phyloP scores from a whole-genome alignment of 2,888 invertebrate genomes.

The Resseliella maxima region DNA sequence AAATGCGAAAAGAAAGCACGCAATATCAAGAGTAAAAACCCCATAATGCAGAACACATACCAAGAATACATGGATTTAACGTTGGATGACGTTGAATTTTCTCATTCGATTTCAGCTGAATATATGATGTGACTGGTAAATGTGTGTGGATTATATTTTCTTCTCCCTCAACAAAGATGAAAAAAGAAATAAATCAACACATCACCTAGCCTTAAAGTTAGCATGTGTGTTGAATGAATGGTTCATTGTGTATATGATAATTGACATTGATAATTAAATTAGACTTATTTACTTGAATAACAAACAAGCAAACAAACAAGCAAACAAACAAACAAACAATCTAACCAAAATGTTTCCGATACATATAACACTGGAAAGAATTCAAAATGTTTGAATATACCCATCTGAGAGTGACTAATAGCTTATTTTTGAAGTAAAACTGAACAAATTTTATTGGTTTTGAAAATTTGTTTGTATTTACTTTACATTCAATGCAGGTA shows the following conservation, averaged over 20 bases:
- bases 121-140: not conserved
- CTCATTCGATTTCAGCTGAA: not conserved
- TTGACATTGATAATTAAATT: conserved; percentile 38
- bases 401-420: not conserved
- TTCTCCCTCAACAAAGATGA: not conserved
- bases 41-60: not conserved
- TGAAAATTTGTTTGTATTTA: not conserved
- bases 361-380: not conserved
- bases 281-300: conserved; percentile 17
- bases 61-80: too few relatives aligned
- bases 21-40: not conserved
- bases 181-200: too few relatives aligned
- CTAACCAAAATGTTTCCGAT: not conserved
- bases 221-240: not conserved
- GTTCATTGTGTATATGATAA: conserved; percentile 28
- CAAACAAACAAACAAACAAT: not conserved
- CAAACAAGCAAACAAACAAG: not conserved
- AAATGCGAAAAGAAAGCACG: not conserved
- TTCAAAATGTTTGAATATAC: not conserved
- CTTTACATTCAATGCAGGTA: not conserved
- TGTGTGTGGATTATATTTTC: not conserved
- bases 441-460: not conserved
- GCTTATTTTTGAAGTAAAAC: not conserved
- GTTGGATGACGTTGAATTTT: not conserved
- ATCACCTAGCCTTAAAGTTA: not conserved